Evolutionary conservation across 2,888 invertebrate species (phyloP), one percentile per base, ranked within the genome.

Genomic region (Lordiphosa andalusiaca): DNA sequence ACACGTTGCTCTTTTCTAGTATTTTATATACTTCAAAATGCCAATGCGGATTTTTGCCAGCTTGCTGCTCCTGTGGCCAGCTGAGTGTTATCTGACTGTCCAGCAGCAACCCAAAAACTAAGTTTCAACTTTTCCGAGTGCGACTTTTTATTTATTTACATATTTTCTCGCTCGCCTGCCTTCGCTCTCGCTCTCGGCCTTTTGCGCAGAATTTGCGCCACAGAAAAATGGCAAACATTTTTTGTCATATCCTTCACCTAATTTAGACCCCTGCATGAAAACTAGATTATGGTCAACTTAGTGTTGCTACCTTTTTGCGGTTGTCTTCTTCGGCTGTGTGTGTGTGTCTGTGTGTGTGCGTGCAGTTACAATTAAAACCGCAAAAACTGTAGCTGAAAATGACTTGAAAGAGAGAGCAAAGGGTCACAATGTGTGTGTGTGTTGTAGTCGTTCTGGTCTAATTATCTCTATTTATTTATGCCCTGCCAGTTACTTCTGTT

Each of bases 381-480:
- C 61, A 67, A 40, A 67, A 54, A 55, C 30, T 30, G 35, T 4
- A 44, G 33, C 40, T 30, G 30, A 41, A 51, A 41, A 41, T 16
- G 33, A 30, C 41, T 42, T 38, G 38, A 52, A 42, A 40, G 47
- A 36, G 40, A 40, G 47, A 36, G 40, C 37, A 55, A 71, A 53
- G 53, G 71, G 62, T 44, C 40, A 64, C 25, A 12, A 16, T 62
- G 25, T 47, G n/a, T 56, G 35, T 52, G 16, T 63, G 54, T 62
- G 53, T 68, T 50, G 68, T 65, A 65, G 71, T 73, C 70, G 84
- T 80, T 84, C 81, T 80, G 80, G 82, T 80, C 84, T 80, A 80
- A 84, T 80, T 84, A 80, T 80, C 84, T 84, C 84, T 77, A 80
- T 80, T 80, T 80, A 80, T 80, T 80, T 84, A 84, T 81, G 82